Percentiles rank a stretch among this genome's conserved stretches.
Evolutionary conservation across 1,140 invertebrate species (phyloP).

Genomic region (Acromyrmex heyeri): DNA sequence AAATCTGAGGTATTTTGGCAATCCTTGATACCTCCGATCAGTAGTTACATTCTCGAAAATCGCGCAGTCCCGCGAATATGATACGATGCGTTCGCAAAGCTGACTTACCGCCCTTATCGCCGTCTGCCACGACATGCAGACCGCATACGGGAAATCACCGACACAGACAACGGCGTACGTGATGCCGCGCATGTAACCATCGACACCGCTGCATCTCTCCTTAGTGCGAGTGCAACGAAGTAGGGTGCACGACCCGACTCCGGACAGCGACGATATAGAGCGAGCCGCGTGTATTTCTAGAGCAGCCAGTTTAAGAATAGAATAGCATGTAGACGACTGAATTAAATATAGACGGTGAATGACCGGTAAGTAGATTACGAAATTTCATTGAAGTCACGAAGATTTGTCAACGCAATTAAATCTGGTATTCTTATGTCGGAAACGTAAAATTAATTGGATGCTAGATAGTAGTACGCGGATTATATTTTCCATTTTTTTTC

Average conservation of each 20-base stretch:
- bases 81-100: neutral
- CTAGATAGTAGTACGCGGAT: neutral
- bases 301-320: constrained; percentile 82
- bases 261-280: constrained; percentile 55
- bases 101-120: constrained; percentile 29
- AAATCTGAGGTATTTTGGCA: too few relatives aligned
- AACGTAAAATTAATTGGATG: neutral
- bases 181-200: constrained; percentile 7
- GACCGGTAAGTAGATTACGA: constrained; percentile 79
- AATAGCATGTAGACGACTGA: constrained; percentile 80
- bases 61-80: neutral
- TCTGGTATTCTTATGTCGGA: neutral
- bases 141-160: neutral
- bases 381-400: constrained; percentile 78
- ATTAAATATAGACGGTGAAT: constrained; percentile 84
- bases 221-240: constrained; percentile 53
- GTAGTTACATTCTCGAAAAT: neutral
- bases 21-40: too few relatives aligned
- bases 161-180: neutral
- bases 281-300: constrained; percentile 81
- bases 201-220: constrained; percentile 49
- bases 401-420: neutral
- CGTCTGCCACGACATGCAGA: too few relatives aligned
- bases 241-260: constrained; percentile 74
- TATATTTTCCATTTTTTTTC: neutral